phyloP scores from a whole-genome alignment of 64 coral and sea anemone genomes.

The Platygyra sinensis region DNA sequence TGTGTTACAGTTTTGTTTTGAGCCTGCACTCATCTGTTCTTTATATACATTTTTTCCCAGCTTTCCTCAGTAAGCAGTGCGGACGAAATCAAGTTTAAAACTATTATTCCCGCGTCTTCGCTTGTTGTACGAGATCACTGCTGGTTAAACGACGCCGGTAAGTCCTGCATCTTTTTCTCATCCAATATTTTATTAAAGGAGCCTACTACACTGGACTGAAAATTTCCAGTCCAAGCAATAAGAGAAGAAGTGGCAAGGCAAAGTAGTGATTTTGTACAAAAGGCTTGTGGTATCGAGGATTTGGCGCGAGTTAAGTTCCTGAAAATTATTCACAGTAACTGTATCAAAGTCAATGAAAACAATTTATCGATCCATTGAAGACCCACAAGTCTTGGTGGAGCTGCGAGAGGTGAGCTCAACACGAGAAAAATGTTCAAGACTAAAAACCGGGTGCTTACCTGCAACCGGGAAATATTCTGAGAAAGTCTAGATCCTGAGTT shows the following conservation, averaged over 20 bases:
- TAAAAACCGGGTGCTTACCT: no score
- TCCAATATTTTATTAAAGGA: neutral
- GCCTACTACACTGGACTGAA: no score
- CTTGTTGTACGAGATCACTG: constrained; percentile 83
- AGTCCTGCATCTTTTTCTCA: neutral
- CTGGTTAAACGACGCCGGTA: constrained; percentile 80
- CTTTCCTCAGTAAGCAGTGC: constrained; percentile 42
- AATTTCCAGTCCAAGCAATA: no score
- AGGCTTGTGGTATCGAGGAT: neutral
- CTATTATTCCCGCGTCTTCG: constrained; percentile 85
- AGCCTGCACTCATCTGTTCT: neutral
- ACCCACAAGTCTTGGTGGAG: no score
- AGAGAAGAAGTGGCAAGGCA: neutral
- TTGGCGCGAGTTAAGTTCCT: no score
- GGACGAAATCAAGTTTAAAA: constrained; percentile 96
- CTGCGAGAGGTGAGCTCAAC: no score
- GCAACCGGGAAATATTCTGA: no score
- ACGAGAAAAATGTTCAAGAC: no score
- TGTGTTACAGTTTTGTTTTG: neutral
- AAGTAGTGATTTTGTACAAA: neutral
- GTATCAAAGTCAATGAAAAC: no score
- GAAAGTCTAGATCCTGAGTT: no score
- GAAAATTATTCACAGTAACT: no score
- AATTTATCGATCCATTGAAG: no score
- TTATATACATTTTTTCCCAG: constrained; percentile 46